Percentiles rank a stretch among this genome's conserved stretches.
Evolutionary conservation across 2,888 invertebrate species (phyloP).

Genomic region (Stenodera caucasica): DNA sequence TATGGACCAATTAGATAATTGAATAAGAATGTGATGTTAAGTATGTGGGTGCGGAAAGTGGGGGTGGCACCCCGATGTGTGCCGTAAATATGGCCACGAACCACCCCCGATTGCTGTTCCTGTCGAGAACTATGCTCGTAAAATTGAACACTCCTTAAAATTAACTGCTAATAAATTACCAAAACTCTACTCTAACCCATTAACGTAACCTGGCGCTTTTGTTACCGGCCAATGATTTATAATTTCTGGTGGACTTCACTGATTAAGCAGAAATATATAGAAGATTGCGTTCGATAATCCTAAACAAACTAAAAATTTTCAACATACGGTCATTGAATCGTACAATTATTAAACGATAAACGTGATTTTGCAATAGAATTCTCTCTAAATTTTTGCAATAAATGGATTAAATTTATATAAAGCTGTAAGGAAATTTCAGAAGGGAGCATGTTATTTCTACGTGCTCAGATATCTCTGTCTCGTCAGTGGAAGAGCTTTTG

Average conservation of each 20-base stretch:
- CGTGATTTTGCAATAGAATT: constrained; percentile 14
- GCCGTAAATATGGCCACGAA: constrained; percentile 44
- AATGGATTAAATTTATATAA: constrained; percentile 29
- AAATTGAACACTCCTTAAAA: constrained; percentile 55
- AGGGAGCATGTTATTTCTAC: constrained; percentile 43
- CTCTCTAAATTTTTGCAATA: constrained; percentile 26
- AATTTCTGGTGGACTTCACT: constrained; percentile 8
- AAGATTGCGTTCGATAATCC: too few relatives aligned
- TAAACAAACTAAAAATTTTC: too few relatives aligned
- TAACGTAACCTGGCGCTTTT: constrained; percentile 45
- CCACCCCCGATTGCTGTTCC: constrained; percentile 35
- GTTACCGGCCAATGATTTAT: constrained; percentile 41
- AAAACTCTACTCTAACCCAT: constrained; percentile 41
- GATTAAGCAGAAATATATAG: too few relatives aligned
- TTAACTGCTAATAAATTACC: constrained; percentile 55
- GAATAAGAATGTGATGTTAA: constrained; percentile 22
- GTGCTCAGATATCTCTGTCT: constrained; percentile 41
- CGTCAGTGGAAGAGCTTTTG: constrained; percentile 50
- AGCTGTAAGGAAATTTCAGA: constrained; percentile 10
- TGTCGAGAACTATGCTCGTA: constrained; percentile 46
- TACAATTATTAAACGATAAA: too few relatives aligned
- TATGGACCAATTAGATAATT: constrained; percentile 18
- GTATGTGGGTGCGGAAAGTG: constrained; percentile 37
- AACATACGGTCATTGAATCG: too few relatives aligned
- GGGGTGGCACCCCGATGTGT: constrained; percentile 32